Evolutionary conservation across 2,888 invertebrate genomes (phyloP).

Genomic region (Epinotia demarniana): DNA sequence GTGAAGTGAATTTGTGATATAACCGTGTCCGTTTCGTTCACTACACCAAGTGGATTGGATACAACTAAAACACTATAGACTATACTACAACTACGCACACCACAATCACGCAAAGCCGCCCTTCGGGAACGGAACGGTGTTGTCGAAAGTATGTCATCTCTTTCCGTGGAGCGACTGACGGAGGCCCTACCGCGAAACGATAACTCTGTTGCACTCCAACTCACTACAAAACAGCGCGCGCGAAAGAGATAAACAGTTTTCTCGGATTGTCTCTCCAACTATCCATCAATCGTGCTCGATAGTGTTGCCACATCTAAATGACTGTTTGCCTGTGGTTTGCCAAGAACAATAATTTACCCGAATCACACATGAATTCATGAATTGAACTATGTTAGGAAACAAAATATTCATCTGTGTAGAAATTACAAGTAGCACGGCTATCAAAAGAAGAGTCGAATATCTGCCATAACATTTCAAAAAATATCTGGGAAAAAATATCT

Average conservation of each 20-base stretch:
- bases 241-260: slow-evolving; percentile 3
- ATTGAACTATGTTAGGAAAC: too few relatives aligned
- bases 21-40: slow-evolving; percentile 8
- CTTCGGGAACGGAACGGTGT: background rate
- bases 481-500: too few relatives aligned
- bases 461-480: too few relatives aligned
- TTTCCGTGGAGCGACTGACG: background rate
- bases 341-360: too few relatives aligned
- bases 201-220: background rate
- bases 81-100: slow-evolving; percentile 9
- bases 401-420: too few relatives aligned
- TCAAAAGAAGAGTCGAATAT: too few relatives aligned
- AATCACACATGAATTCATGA: too few relatives aligned
- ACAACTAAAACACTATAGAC: background rate
- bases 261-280: background rate
- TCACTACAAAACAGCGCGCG: background rate
- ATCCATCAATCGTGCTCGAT: too few relatives aligned
- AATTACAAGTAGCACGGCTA: too few relatives aligned
- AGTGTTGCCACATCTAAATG: background rate
- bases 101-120: background rate
- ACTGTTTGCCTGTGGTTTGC: too few relatives aligned
- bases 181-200: too few relatives aligned
- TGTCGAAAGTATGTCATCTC: background rate
- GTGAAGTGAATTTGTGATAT: too few relatives aligned
- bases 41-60: slow-evolving; percentile 2